A percentile compares a stretch with the other conserved stretches of the same genome.
These are phyloP conservation scores for Morpho helenor DNA, from an alignment of 2,888 invertebrate species.

Conservation along the genomic window DNA sequence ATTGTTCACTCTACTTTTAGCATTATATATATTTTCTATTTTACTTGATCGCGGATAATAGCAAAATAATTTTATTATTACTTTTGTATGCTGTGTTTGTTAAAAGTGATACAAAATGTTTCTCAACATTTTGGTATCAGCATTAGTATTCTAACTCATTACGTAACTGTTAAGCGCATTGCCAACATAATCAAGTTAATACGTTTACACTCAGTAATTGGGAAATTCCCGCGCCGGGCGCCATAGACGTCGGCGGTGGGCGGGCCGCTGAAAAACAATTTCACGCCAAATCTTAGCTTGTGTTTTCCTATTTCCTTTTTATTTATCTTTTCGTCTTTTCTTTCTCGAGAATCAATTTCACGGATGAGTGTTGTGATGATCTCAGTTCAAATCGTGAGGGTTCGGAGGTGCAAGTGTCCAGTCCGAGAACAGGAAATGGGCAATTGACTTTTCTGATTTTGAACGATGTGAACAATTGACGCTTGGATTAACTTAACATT, in stretches of 20 bases:
- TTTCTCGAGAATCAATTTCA: slow-evolving; percentile 78
- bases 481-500: too few species aligned
- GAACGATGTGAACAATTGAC: too few species aligned
- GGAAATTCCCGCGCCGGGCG: slow-evolving; percentile 71
- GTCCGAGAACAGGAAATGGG: slow-evolving; percentile 25
- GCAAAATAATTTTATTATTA: too few species aligned
- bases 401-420: slow-evolving; percentile 50
- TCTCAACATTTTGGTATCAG: too few species aligned
- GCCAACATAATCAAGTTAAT: slow-evolving; percentile 66
- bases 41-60: too few species aligned
- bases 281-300: slow-evolving; percentile 80
- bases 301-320: slow-evolving; percentile 80
- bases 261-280: slow-evolving; percentile 76
- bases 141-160: slow-evolving; percentile 17
- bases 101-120: too few species aligned
- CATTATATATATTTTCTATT: too few species aligned
- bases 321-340: slow-evolving; percentile 79
- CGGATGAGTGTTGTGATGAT: slow-evolving; percentile 78
- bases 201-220: slow-evolving; percentile 75
- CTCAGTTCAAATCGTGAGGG: slow-evolving; percentile 71
- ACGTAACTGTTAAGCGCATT: slow-evolving; percentile 30
- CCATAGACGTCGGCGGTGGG: slow-evolving; percentile 52
- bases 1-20: too few species aligned
- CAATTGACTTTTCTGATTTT: too few species aligned
- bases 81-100: too few species aligned